Base-by-base conservation (phyloP, 2,888 invertebrate species). In the Latrodectus hesperus region DNA sequence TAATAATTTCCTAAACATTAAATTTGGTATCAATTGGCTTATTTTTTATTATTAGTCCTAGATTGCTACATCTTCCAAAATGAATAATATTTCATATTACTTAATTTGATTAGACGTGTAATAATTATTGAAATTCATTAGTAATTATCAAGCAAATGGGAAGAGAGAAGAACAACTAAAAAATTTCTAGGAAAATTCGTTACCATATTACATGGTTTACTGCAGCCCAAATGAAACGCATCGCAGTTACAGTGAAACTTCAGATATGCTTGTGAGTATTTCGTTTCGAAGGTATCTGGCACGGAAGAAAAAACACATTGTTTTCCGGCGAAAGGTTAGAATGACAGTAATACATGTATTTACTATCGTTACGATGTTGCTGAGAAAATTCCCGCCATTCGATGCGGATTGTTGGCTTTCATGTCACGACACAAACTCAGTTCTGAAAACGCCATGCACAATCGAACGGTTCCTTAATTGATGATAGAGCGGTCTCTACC, bases 361-460 rank as follows among this genome's bases (percentile, higher is more conserved):
- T 60, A 60, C 60, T 16, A 60, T 60, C 60, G 14, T 16, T 60
- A 12, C n/a, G 60, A 60, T 16, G 60, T 60, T 60, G 60, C 60
- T 60, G 60, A 60, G 60, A 60, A 60, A 16, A 11, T 60, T 60
- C 60, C n/a, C 60, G 60, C n/a, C 60, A 60, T 60, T 60, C 60
- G 60, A 60, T 60, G 60, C 60, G 60, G 60, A 60, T 60, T 60
- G 60, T 60, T 60, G 60, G 60, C 60, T 60, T 60, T 60, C 60
- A 60, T 16, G 60, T 60, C 60, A 60, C 60, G 60, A 60, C 60
- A 60, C 14, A 16, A 38, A 16, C n/a, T 12, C 12, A 60, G 60
- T n/a, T 60, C 12, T 60, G 60, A 60, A 22, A n/a, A n/a, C 60
- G 60, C 60, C 6, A 11, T 11, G 60, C 60, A 60, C 60, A 60